phyloP scores from a whole-genome alignment of 2,113 vertebrate species.

The Ceuthmochares aereus region DNA sequence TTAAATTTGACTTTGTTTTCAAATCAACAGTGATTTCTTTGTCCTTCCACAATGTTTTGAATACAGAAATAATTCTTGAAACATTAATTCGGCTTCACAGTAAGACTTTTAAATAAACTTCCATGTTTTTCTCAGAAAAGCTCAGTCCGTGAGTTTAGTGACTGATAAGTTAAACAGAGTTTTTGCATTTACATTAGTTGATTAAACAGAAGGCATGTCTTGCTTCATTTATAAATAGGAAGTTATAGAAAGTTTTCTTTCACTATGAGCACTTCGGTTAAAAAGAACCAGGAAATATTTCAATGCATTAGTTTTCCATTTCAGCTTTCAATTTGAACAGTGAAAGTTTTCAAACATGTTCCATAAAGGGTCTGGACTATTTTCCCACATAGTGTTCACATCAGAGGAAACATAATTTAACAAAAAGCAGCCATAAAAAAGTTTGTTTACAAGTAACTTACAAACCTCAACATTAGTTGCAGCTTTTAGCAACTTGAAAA shows the following conservation, averaged over 20 bases:
- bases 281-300: too few relatives aligned
- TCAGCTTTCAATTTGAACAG: not conserved
- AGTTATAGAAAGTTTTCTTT: not conserved
- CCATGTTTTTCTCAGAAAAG: not conserved
- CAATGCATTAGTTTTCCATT: not conserved
- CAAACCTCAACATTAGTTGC: not conserved
- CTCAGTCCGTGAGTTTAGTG: not conserved
- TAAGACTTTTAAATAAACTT: not conserved
- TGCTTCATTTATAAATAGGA: not conserved
- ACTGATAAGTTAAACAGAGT: not conserved
- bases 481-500: not conserved
- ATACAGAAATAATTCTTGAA: not conserved
- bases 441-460: not conserved
- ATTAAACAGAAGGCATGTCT: not conserved
- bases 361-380: not conserved
- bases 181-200: not conserved
- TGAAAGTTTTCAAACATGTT: not conserved
- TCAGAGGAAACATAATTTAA: not conserved
- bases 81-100: not conserved
- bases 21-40: not conserved
- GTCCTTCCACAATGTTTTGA: not conserved
- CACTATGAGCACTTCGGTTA: not conserved
- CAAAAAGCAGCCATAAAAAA: not conserved
- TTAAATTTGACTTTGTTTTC: not conserved
- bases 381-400: not conserved